Percentiles rank a stretch among this genome's conserved stretches.
phyloP scores from a whole-genome alignment of 1,140 invertebrate genomes.

The Hirudo medicinalis region DNA sequence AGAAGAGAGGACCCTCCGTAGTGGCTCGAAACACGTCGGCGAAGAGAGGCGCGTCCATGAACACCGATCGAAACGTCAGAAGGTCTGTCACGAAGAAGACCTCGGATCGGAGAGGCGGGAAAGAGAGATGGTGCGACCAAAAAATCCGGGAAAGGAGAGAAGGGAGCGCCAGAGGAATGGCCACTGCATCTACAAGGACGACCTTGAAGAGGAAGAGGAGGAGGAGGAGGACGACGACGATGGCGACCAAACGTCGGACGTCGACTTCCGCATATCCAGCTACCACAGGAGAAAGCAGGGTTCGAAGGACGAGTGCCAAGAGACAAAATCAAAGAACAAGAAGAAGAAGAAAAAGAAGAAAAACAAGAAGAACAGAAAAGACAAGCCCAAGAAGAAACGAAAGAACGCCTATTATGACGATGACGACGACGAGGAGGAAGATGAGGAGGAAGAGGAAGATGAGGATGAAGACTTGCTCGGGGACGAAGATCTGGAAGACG shows the following conservation, averaged over 20 bases:
- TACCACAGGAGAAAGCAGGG: neutral
- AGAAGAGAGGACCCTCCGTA: too few relatives aligned
- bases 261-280: neutral
- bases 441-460: constrained; percentile 22
- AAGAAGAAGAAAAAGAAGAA: neutral
- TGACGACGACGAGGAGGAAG: neutral
- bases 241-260: neutral
- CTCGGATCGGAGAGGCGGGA: too few relatives aligned
- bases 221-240: constrained; percentile 23
- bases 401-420: neutral
- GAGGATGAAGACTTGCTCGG: constrained; percentile 15
- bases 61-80: too few relatives aligned
- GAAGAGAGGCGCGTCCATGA: too few relatives aligned
- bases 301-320: neutral
- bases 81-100: too few relatives aligned
- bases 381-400: too few relatives aligned
- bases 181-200: constrained; percentile 8
- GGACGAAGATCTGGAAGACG: constrained; percentile 14
- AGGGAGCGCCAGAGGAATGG: too few relatives aligned
- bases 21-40: too few relatives aligned
- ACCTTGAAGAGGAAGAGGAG: constrained; percentile 26
- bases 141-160: too few relatives aligned
- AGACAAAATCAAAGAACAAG: neutral
- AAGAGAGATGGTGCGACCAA: too few relatives aligned
- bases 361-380: constrained; percentile 4